Evolutionary conservation across 2,888 invertebrate species (phyloP), one percentile per base, ranked within the genome.

Genomic region (Cheilosia impressa): DNA sequence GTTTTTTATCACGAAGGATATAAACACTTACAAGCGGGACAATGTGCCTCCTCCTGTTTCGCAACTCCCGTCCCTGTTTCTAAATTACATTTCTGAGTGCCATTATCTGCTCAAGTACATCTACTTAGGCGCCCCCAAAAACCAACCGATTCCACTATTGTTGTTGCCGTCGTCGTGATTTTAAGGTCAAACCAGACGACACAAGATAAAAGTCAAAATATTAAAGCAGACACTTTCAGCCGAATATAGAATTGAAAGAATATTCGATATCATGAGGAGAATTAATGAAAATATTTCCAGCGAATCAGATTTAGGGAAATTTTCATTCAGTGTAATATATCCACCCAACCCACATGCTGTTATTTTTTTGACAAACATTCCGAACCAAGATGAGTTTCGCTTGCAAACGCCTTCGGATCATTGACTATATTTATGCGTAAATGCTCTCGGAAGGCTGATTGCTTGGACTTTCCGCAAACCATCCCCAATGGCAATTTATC

Each of bases 331-430:
- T n/a, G n/a, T n/a, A 27, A 27, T 27, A 27, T 6, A 34, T 34
- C 13, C 1, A 45, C 6, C 45, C 45, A 15, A 45, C 45, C 17
- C 45, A n/a, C 17, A n/a, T 17, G 2, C 7, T n/a, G 9, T 17
- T 27, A 9, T 34, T 50, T 43, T 60, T 45, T 38, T n/a, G 10
- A 47, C 45, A 62, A 62, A 47, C 53, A 38, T 31, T 66, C 50
- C 34, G 22, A 17, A 38, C 52, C 57, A 69, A 69, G 63, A 69
- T 63, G 63, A 63, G 47, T 27, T 57, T 62, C 57, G 31, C 31
- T 63, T 69, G 10, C 45, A 60, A 82, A 76, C 68, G 57, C 75
- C 58, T 47, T 27, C 77, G 47, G 65, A 71, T 82, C 58, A 47
- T 52, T 63, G 69, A 27, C 34, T 52, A 43, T 31, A 22, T 19